Evolutionary conservation across 2,113 vertebrate genomes (phyloP).

Genomic region (Cromileptes altivelis): DNA sequence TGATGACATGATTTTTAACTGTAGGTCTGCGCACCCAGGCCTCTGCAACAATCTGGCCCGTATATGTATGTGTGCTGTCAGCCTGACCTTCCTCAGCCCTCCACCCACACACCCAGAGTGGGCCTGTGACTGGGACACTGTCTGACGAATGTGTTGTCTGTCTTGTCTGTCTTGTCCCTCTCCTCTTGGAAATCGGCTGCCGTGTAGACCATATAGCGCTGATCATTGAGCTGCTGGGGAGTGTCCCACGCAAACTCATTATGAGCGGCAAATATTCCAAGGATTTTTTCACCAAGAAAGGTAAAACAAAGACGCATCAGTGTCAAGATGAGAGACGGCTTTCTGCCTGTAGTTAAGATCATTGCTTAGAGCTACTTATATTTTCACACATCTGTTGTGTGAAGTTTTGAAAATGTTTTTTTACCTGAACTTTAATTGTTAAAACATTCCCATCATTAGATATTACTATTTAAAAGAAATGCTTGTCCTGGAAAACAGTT

Average conservation of each 20-base stretch:
- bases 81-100: conserved; percentile 32
- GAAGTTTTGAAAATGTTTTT: not conserved
- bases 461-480: not conserved
- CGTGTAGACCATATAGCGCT: conserved; percentile 95
- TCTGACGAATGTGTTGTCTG: conserved; percentile 80
- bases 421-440: not conserved
- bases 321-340: not conserved
- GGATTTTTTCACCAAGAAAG: conserved; percentile 99
- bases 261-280: conserved; percentile 97
- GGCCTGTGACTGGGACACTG: conserved; percentile 68
- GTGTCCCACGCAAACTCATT: conserved; percentile 96
- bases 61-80: conserved; percentile 40
- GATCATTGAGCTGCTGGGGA: conserved; percentile 98
- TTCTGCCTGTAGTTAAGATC: not conserved
- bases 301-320: conserved; percentile 81
- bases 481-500: not conserved
- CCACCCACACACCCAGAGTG: conserved; percentile 65
- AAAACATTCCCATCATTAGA: not conserved
- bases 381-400: not conserved
- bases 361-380: not conserved
- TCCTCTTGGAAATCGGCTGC: conserved; percentile 62
- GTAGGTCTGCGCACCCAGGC: not conserved
- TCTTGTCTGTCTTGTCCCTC: conserved; percentile 59
- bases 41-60: not conserved
- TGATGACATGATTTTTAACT: not conserved